These are phyloP conservation scores for Coilia nasus DNA, from an alignment of 2,797 vertebrate genomes.

Conservation along the genomic window DNA sequence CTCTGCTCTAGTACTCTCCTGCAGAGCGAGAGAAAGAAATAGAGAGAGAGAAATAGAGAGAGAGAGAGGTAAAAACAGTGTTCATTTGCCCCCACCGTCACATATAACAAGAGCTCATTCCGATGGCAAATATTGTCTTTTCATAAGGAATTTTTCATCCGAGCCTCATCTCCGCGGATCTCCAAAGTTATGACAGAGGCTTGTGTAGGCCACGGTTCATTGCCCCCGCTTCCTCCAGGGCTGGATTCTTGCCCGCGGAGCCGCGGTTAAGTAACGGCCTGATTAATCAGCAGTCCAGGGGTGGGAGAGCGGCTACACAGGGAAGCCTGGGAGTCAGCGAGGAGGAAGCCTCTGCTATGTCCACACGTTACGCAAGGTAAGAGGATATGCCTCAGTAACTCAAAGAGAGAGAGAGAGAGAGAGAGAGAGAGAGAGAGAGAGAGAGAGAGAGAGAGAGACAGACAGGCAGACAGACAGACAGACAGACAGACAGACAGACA, in stretches of 20 bases:
- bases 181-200: background rate
- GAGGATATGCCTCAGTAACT: background rate
- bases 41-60: background rate
- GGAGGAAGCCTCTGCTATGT: background rate
- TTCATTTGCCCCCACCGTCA: conserved; percentile 33
- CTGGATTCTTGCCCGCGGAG: background rate
- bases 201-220: background rate
- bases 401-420: background rate
- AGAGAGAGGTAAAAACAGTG: conserved; percentile 1
- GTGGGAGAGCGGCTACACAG: background rate
- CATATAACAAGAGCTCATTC: conserved; percentile 10
- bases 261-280: background rate
- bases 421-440: too few relatives aligned
- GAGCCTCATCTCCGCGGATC: background rate
- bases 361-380: background rate
- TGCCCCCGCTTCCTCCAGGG: background rate
- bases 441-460: too few relatives aligned
- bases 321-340: background rate
- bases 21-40: background rate
- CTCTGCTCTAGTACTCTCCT: background rate
- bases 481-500: too few relatives aligned
- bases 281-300: background rate
- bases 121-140: conserved; percentile 20
- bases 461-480: too few relatives aligned
- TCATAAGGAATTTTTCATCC: conserved; percentile 21